Evolutionary conservation across 1,140 invertebrate genomes (phyloP).

Genomic region (Rhopalosiphum padi): DNA sequence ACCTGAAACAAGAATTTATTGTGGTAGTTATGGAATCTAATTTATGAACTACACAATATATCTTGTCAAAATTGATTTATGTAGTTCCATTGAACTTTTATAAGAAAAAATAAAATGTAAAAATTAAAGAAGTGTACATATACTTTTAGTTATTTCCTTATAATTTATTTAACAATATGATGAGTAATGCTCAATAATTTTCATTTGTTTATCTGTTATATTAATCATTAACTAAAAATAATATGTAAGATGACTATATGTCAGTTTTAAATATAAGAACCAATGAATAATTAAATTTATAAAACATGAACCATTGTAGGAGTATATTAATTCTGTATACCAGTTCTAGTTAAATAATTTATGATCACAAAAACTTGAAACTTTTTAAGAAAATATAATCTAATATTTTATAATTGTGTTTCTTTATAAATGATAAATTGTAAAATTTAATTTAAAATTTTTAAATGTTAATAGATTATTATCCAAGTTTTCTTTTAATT

Average conservation of each 20-base stretch:
- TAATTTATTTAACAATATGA: conserved; percentile 14
- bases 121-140: not conserved
- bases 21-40: conserved; percentile 4
- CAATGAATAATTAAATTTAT: not conserved
- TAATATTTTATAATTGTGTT: conserved; percentile 20
- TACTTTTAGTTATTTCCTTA: not conserved
- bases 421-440: not conserved
- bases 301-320: not conserved
- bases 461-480: not conserved
- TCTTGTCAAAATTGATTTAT: conserved; percentile 13
- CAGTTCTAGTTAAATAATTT: not conserved
- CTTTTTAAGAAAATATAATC: not conserved
- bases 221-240: not conserved
- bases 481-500: not conserved
- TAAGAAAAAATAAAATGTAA: conserved; percentile 2
- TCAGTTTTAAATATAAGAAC: not conserved
- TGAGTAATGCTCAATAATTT: conserved; percentile 10
- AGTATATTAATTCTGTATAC: not conserved
- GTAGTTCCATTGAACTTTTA: not conserved
- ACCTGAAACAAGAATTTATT: not conserved
- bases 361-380: not conserved
- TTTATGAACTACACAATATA: not conserved
- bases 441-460: not conserved
- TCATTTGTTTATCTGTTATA: not conserved
- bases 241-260: not conserved